phyloP scores from a whole-genome alignment of 2,797 vertebrate species.

The Sciurus vulgaris region DNA sequence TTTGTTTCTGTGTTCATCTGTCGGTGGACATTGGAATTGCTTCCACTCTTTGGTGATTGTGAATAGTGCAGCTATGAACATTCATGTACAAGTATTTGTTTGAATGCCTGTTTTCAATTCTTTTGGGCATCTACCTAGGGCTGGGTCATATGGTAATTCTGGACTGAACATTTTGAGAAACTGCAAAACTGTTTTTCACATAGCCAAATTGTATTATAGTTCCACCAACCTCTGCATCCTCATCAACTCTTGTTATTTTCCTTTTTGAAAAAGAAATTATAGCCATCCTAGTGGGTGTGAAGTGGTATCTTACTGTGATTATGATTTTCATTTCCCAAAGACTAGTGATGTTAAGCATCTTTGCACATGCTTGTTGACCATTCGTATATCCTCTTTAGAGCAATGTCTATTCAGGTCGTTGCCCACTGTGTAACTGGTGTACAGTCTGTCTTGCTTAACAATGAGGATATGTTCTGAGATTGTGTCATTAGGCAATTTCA shows the following conservation, averaged over 20 bases:
- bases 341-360: too few species aligned
- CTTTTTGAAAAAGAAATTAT: neutral
- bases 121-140: neutral
- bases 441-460: neutral
- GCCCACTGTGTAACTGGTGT: neutral
- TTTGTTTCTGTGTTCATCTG: too few species aligned
- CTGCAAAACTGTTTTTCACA: neutral
- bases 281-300: too few species aligned
- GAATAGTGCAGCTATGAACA: neutral
- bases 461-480: neutral
- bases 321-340: neutral
- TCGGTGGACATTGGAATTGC: too few species aligned
- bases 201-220: too few species aligned
- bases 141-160: neutral
- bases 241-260: neutral
- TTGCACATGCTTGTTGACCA: neutral
- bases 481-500: neutral
- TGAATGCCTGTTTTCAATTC: neutral
- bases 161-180: neutral
- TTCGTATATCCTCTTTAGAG: neutral
- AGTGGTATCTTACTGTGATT: neutral
- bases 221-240: neutral
- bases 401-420: neutral
- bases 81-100: neutral
- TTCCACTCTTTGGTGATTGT: neutral